phyloP scores from a whole-genome alignment of 92 coral and sea anemone genomes.

The Nematostella vectensis region DNA sequence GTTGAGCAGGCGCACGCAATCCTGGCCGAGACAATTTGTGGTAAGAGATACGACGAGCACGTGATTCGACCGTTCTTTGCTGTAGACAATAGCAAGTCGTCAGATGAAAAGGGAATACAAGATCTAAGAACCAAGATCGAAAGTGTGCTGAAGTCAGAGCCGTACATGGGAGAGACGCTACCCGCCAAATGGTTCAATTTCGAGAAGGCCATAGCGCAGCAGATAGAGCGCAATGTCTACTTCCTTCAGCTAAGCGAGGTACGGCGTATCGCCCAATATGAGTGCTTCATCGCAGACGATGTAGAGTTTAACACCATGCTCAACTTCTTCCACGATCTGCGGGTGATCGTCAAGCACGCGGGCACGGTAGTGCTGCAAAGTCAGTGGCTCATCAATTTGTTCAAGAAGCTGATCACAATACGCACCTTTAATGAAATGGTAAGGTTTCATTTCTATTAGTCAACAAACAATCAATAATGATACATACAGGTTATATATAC shows the following conservation, averaged over 20 bases:
- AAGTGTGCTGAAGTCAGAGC: too few relatives aligned
- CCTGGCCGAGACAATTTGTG: background rate
- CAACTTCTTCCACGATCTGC: slow-evolving; percentile 54
- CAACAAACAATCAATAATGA: too few relatives aligned
- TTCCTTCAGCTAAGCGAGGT: slow-evolving; percentile 45
- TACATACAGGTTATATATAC: too few relatives aligned
- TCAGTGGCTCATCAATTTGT: slow-evolving; percentile 59
- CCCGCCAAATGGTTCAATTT: too few relatives aligned
- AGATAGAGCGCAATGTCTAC: slow-evolving; percentile 40
- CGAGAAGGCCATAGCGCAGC: too few relatives aligned
- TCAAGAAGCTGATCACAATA: too few relatives aligned
- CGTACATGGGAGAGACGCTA: too few relatives aligned
- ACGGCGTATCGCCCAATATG: slow-evolving; percentile 32
- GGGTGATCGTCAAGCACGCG: too few relatives aligned
- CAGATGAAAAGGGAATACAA: background rate
- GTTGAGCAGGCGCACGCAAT: too few relatives aligned
- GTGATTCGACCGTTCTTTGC: background rate
- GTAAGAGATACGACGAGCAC: background rate
- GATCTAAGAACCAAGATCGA: background rate
- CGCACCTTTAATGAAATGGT: too few relatives aligned
- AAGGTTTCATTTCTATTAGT: too few relatives aligned
- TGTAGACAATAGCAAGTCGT: background rate
- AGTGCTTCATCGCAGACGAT: slow-evolving; percentile 46
- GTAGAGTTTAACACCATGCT: slow-evolving; percentile 42
- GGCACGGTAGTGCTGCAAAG: slow-evolving; percentile 50